Percentiles rank a stretch among this genome's conserved stretches.
phyloP scores from a whole-genome alignment of 2,113 vertebrate genomes.

The Chionomys nivalis region DNA sequence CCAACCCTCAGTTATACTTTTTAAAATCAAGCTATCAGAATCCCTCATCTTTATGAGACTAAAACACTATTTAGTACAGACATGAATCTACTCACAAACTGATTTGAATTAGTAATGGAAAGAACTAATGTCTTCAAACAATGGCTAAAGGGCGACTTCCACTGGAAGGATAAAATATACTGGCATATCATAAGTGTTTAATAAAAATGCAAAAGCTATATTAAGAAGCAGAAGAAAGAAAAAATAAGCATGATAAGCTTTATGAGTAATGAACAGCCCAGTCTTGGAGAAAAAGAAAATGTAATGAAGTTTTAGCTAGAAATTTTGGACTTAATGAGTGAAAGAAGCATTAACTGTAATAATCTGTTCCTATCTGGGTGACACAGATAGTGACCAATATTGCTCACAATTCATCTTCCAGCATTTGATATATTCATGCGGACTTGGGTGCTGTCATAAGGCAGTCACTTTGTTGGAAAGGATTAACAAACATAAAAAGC shows the following conservation, averaged over 20 bases:
- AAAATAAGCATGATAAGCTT: slow-evolving; percentile 43
- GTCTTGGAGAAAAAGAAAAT: slow-evolving; percentile 61
- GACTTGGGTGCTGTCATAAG: slow-evolving; percentile 38
- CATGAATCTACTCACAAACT: slow-evolving; percentile 37
- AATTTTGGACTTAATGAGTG: slow-evolving; percentile 65
- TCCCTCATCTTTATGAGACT: neutral
- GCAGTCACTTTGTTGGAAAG: slow-evolving; percentile 48
- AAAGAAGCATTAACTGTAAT: slow-evolving; percentile 28
- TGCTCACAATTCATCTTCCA: slow-evolving; percentile 33
- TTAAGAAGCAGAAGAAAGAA: slow-evolving; percentile 68
- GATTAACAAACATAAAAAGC: slow-evolving; percentile 47
- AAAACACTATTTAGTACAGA: slow-evolving; percentile 11
- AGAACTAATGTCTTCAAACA: slow-evolving; percentile 40
- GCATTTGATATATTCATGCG: neutral
- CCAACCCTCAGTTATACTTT: neutral
- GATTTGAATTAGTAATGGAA: slow-evolving; percentile 44
- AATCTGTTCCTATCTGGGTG: slow-evolving; percentile 4
- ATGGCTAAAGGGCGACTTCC: slow-evolving; percentile 44
- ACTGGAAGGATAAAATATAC: slow-evolving; percentile 49
- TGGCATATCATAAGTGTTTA: slow-evolving; percentile 21
- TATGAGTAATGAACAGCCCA: slow-evolving; percentile 52
- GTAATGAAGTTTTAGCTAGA: slow-evolving; percentile 55
- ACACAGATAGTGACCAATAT: neutral
- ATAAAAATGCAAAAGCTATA: slow-evolving; percentile 60
- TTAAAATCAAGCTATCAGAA: slow-evolving; percentile 30